Evolutionary conservation across 2,888 invertebrate species (phyloP), one percentile per base, ranked within the genome.

Genomic region (Tinea pellionella): DNA sequence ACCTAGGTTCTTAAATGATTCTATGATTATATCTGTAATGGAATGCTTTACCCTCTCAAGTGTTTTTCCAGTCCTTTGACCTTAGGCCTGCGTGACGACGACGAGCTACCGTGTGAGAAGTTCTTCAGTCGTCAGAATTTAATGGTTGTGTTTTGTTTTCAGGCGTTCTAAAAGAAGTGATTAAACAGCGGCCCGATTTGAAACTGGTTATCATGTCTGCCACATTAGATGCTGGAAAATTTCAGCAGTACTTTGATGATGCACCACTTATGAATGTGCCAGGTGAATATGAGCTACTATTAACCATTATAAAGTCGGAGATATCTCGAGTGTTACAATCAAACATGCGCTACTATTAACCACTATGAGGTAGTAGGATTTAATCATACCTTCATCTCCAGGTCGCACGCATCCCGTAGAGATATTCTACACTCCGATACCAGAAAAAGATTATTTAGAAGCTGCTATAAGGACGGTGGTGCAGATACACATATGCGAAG

Each of bases 161-260:
- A 57, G 99, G 99, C 42, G 96, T 99, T 0, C 80, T 97, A 0
- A 98, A 99, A 78, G 99, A 99, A 86, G 98, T 99, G 0, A 95
- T 95, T 8, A 95, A 94, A 56, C 97, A 98, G 69, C 89, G 99
- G 19, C 82, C 90, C 0, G 99, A 99, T 78, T 88, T 99, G 61
- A 99, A 99, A 79, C 89, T 99, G 61, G 97, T 99, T 63, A 96
- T 99, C 70, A 99, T 99, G 99, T 98, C 98, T 63, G 99, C 99
- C 0, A 99, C 99, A 0, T 86, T 99, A 30, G 99, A 99, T 80
- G 99, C 99, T 56, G 99, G 99, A 4, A 99, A 99, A 80, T 99
- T 99, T 80, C 98, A 99, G 88, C 94, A 96, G 75, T 99, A 99
- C 78, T 99, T 99, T 75, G 99, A 98, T 69, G 96, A 97, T 75